A percentile compares a stretch with the other conserved stretches of the same genome.
phyloP scores from a whole-genome alignment of 1,140 invertebrate genomes.

The Drosophila littoralis region DNA sequence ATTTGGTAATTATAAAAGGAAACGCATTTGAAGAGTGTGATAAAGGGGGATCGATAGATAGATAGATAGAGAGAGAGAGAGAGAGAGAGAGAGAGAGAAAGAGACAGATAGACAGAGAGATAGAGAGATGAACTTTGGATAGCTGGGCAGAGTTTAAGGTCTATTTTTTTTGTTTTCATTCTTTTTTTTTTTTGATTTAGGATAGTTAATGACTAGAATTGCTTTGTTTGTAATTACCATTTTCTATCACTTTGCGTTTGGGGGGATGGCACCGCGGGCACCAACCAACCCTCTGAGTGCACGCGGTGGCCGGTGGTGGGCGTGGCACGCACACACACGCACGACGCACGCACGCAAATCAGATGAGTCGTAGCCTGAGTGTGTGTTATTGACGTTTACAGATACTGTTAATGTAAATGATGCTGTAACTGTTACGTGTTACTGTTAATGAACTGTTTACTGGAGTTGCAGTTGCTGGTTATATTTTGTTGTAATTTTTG shows the following conservation, averaged over 20 bases:
- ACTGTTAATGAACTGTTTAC: slow-evolving; percentile 9
- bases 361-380: slow-evolving; percentile 33
- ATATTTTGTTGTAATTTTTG: slow-evolving; percentile 21
- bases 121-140: slow-evolving; percentile 42
- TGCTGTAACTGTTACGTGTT: slow-evolving; percentile 14
- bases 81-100: slow-evolving; percentile 31
- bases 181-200: slow-evolving; percentile 24
- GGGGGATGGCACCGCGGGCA: slow-evolving; percentile 59
- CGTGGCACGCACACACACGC: slow-evolving; percentile 79
- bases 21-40: slow-evolving; percentile 34
- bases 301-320: slow-evolving; percentile 70
- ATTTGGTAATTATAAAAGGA: slow-evolving; percentile 41
- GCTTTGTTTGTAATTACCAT: slow-evolving; percentile 82
- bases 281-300: slow-evolving; percentile 56
- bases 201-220: slow-evolving; percentile 66
- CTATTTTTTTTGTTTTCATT: slow-evolving; percentile 26
- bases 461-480: slow-evolving; percentile 13
- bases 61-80: slow-evolving; percentile 25
- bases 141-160: slow-evolving; percentile 35
- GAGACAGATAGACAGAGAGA: slow-evolving; percentile 13
- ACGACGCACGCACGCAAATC: slow-evolving; percentile 59
- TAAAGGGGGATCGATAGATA: slow-evolving; percentile 26
- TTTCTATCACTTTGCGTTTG: slow-evolving; percentile 83
- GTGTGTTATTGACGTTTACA: slow-evolving; percentile 6
- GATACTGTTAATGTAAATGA: slow-evolving; percentile 2